Base-by-base conservation (phyloP, 2,113 vertebrate genomes). In the Poicephalus gulielmi region DNA sequence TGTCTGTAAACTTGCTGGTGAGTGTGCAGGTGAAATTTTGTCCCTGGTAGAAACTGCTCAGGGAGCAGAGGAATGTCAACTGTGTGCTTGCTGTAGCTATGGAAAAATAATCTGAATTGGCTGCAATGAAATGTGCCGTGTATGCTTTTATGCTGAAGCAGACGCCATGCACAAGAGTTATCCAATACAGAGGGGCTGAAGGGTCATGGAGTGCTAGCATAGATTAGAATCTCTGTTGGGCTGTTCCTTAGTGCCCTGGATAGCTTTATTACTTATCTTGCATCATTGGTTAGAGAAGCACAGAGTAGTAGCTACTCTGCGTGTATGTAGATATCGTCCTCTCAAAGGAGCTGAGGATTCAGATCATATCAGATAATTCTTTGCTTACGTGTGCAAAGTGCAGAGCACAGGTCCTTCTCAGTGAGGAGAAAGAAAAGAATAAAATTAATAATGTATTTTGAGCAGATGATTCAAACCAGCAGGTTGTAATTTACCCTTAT, bases 401-500 rank as follows among this genome's bases (percentile, higher is more conserved):
- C 50, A 50, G 33, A 71, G 41, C 33, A 22, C 35, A 41, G 14
- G 33, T 75, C 41, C 13, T 86, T 63, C 39, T 59, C 50, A 52
- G 63, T 27, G 52, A 50, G 28, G 63, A 86, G 57, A 49, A 79
- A 63, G 62, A 47, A 66, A 82, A 78, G 25, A 91, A 62, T 75
- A 83, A 74, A 63, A 71, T 82, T 55, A 66, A 82, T 23, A 68
- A 49, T 17, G 31, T 63, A 27, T 83, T 68, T 57, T 86, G n/a
- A 91, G 47, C 69, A 89, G 73, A 71, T 80, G 64, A 95, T 62
- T 86, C 59, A 70, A 75, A 83, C 5, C 31, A 83, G 37, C 59
- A 73, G 35, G 52, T 35, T 95, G 73, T 83, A 76, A 89, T 91
- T 91, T 88, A 33, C 33, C 35, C 27, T 71, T 64, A 39, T 9